phyloP scores from a whole-genome alignment of 53 echinoderm and acorn worm genomes.

The Apostichopus leukothele region DNA sequence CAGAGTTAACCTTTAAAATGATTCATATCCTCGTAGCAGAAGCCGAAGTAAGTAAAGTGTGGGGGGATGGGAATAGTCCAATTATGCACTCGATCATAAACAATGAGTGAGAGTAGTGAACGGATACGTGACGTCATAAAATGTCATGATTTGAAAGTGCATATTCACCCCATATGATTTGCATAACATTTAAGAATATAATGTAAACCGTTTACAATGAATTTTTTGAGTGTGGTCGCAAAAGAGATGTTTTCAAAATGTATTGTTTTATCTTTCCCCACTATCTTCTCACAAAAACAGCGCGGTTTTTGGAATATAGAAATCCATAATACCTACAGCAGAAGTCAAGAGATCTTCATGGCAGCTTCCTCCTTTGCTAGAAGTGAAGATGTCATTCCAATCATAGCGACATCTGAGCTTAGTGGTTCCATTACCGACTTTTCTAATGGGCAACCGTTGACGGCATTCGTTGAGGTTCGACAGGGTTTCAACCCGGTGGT shows the following conservation, averaged over 20 bases:
- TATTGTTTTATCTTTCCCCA: too few relatives aligned
- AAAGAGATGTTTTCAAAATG: too few relatives aligned
- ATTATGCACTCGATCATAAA: too few relatives aligned
- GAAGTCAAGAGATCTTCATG: conserved; percentile 10
- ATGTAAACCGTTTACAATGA: background rate
- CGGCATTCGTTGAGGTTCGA: conserved; percentile 59
- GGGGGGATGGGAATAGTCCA: too few relatives aligned
- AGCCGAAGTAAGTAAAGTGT: background rate
- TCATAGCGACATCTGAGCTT: conserved; percentile 61
- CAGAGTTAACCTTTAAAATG: conserved; percentile 44
- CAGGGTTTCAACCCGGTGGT: conserved; percentile 70
- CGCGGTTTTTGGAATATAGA: background rate
- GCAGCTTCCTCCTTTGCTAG: conserved; percentile 20
- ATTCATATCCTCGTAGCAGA: background rate
- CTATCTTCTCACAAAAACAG: background rate
- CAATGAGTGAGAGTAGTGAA: too few relatives aligned
- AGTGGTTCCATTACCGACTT: conserved; percentile 63
- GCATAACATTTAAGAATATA: background rate
- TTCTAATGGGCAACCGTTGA: conserved; percentile 51
- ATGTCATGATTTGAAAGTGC: too few relatives aligned
- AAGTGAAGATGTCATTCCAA: conserved; percentile 60
- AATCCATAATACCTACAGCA: background rate
- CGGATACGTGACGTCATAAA: too few relatives aligned
- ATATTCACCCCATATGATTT: too few relatives aligned
- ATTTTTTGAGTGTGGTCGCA: background rate